phyloP scores from a whole-genome alignment of 1,140 invertebrate species.

The Cardiocondyla obscurior region DNA sequence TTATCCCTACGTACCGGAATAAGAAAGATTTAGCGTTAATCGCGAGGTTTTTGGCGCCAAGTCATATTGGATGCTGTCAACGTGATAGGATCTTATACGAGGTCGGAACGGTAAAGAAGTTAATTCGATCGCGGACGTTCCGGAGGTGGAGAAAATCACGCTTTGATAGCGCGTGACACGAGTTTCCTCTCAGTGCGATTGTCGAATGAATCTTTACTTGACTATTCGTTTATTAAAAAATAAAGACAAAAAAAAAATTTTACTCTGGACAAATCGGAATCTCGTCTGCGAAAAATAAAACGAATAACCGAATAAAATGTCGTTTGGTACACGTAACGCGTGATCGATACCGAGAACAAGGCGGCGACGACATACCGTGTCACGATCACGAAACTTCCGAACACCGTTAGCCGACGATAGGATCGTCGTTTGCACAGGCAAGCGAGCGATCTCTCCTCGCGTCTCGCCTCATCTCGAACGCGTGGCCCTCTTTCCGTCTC shows the following conservation, averaged over 20 bases:
- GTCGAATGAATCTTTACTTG: slow-evolving; percentile 23
- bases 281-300: slow-evolving; percentile 67
- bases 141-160: slow-evolving; percentile 56
- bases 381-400: slow-evolving; percentile 79
- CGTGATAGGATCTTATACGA: neutral
- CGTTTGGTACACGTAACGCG: slow-evolving; percentile 59
- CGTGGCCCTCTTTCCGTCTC: slow-evolving; percentile 33
- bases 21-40: slow-evolving; percentile 69
- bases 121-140: slow-evolving; percentile 25
- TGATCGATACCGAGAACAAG: slow-evolving; percentile 71
- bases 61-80: neutral
- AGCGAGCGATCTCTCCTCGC: slow-evolving; percentile 69
- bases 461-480: slow-evolving; percentile 60
- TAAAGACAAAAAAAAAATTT: slow-evolving; percentile 66
- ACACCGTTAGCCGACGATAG: slow-evolving; percentile 80
- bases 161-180: slow-evolving; percentile 73
- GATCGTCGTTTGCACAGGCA: slow-evolving; percentile 73
- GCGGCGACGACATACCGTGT: slow-evolving; percentile 70
- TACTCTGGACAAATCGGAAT: slow-evolving; percentile 53
- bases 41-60: slow-evolving; percentile 58
- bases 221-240: slow-evolving; percentile 22
- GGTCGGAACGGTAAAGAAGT: neutral
- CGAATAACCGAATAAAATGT: slow-evolving; percentile 62
- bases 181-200: slow-evolving; percentile 66
- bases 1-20: slow-evolving; percentile 17